Conservation (phyloP, 2,113 vertebrate species). For the Microcebus tavaratra region DNA sequence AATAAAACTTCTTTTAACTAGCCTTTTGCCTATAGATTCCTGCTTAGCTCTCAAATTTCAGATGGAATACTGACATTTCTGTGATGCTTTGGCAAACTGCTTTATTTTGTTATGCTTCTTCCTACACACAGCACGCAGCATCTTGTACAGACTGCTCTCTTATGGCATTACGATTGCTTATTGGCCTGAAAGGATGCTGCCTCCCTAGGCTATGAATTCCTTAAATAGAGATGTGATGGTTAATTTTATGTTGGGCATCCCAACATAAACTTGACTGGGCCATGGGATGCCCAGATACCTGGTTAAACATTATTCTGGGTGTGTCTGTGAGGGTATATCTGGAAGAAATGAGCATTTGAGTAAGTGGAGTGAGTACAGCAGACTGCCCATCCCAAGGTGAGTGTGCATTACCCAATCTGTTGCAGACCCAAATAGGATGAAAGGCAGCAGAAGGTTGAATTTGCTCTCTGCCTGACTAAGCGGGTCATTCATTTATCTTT, state of each 20-base stretch:
- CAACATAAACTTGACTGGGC: neutral
- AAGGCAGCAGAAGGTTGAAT: neutral
- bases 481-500: neutral
- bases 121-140: neutral
- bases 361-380: neutral
- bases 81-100: neutral
- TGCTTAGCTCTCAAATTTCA: neutral
- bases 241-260: neutral
- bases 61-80: neutral
- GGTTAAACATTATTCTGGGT: neutral
- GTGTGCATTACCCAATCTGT: neutral
- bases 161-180: neutral
- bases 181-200: neutral
- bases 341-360: neutral
- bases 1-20: constrained; percentile 10
- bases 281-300: neutral
- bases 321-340: neutral
- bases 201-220: neutral
- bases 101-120: constrained; percentile 31
- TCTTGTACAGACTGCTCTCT: neutral
- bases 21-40: neutral
- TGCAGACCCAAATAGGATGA: neutral
- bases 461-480: neutral
- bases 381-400: too few species aligned
- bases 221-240: neutral